phyloP scores from a whole-genome alignment of 2,797 vertebrate genomes.

The Arctocebus calabarensis region DNA sequence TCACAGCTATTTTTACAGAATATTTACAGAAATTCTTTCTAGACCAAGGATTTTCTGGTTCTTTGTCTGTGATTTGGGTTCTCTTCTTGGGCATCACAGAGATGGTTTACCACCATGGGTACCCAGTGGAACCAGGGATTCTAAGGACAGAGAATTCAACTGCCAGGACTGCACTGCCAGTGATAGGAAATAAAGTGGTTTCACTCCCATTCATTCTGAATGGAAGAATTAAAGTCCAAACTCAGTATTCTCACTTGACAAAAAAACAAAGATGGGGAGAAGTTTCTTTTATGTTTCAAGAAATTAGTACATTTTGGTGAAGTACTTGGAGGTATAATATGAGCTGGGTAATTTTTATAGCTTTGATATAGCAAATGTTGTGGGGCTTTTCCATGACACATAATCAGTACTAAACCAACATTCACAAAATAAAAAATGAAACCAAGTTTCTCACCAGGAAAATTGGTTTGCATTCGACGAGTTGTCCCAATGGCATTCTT shows the following conservation, averaged over 20 bases:
- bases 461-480: slow-evolving; percentile 83
- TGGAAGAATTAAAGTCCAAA: slow-evolving; percentile 67
- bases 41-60: slow-evolving; percentile 48
- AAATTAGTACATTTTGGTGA: slow-evolving; percentile 83
- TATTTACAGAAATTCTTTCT: slow-evolving; percentile 2
- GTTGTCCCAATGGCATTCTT: slow-evolving; percentile 78
- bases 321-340: slow-evolving; percentile 83
- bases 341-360: slow-evolving; percentile 83
- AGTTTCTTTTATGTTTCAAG: slow-evolving; percentile 80
- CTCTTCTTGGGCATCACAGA: slow-evolving; percentile 17
- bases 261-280: slow-evolving; percentile 76
- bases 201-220: slow-evolving; percentile 48
- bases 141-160: not conserved
- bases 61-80: slow-evolving; percentile 50
- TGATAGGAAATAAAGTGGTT: slow-evolving; percentile 35
- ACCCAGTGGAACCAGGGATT: slow-evolving; percentile 9
- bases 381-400: slow-evolving; percentile 77
- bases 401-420: slow-evolving; percentile 83
- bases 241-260: slow-evolving; percentile 52
- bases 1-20: slow-evolving; percentile 22
- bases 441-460: slow-evolving; percentile 82
- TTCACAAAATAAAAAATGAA: slow-evolving; percentile 84
- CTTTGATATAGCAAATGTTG: slow-evolving; percentile 79
- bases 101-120: not conserved
- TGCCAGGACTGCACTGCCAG: not conserved